Conservation (phyloP, 1,140 invertebrate species). For the Hyposmocoma kahamanoa region DNA sequence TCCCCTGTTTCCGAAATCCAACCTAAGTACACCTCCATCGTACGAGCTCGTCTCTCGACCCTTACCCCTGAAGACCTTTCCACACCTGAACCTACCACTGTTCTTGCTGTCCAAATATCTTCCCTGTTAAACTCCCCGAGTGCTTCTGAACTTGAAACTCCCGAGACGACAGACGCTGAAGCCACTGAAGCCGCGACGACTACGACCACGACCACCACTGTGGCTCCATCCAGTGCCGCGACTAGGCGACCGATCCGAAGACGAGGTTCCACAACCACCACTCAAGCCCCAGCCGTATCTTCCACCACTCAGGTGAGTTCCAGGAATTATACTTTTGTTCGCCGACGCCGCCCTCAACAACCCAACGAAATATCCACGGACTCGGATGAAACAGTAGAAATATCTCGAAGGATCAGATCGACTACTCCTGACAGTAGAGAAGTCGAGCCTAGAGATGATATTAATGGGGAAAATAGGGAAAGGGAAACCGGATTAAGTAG, state of each 20-base stretch:
- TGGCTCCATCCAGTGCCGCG: conserved; percentile 39
- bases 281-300: conserved; percentile 51
- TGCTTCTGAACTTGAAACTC: conserved; percentile 31
- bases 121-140: conserved; percentile 64
- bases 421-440: conserved; percentile 68
- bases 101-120: conserved; percentile 67
- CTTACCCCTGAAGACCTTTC: conserved; percentile 32
- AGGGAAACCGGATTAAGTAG: conserved; percentile 27
- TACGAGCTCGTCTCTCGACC: conserved; percentile 51
- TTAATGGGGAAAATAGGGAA: conserved; percentile 18
- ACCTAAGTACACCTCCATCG: conserved; percentile 55
- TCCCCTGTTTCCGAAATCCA: conserved; percentile 22
- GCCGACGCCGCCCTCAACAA: conserved; percentile 55
- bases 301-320: conserved; percentile 70
- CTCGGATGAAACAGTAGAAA: conserved; percentile 38
- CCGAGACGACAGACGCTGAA: conserved; percentile 20
- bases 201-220: conserved; percentile 28
- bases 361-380: conserved; percentile 64
- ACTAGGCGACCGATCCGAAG: conserved; percentile 46
- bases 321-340: conserved; percentile 69
- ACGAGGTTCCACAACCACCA: conserved; percentile 49
- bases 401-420: conserved; percentile 60
- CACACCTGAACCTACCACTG: conserved; percentile 60
- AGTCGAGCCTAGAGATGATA: not conserved
- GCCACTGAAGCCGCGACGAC: conserved; percentile 27